Conservation (phyloP, 2,113 vertebrate species). For the Dromaius novaehollandiae region DNA sequence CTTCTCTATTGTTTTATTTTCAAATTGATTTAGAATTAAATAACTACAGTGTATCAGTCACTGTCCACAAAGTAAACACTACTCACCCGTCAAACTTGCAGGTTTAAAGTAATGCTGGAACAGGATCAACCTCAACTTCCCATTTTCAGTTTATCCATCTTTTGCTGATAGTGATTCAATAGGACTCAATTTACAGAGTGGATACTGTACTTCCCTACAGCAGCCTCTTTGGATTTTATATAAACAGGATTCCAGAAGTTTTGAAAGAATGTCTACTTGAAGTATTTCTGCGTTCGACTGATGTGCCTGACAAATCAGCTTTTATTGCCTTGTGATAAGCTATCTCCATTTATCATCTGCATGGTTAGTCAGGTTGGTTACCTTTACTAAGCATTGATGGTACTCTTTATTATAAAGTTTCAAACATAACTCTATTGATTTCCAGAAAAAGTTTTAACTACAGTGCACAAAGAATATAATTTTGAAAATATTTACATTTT, state of each 20-base stretch:
- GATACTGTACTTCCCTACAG: background rate
- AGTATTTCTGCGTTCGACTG: background rate
- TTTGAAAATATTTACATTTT: constrained; percentile 69
- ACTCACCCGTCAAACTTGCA: background rate
- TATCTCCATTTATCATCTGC: background rate
- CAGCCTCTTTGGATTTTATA: background rate
- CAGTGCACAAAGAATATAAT: constrained; percentile 67
- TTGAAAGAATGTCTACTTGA: background rate
- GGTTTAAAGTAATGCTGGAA: background rate
- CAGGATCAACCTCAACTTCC: background rate
- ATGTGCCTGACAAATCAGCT: background rate
- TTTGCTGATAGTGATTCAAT: background rate
- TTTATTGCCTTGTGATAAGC: background rate
- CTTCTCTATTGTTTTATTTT: background rate
- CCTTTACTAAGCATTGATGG: background rate
- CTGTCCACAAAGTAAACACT: background rate
- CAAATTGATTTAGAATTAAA: background rate
- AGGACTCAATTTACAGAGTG: fast-evolving
- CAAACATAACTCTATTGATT: constrained; percentile 1
- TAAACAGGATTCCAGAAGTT: background rate
- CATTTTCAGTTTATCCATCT: background rate
- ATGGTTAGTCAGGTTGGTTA: background rate
- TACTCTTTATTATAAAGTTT: background rate
- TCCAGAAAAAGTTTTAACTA: constrained; percentile 49
- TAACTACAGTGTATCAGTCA: background rate